A percentile compares a stretch with the other conserved stretches of the same genome.
Conservation (phyloP, 1,140 invertebrate species). For the Musca vetustissima region DNA sequence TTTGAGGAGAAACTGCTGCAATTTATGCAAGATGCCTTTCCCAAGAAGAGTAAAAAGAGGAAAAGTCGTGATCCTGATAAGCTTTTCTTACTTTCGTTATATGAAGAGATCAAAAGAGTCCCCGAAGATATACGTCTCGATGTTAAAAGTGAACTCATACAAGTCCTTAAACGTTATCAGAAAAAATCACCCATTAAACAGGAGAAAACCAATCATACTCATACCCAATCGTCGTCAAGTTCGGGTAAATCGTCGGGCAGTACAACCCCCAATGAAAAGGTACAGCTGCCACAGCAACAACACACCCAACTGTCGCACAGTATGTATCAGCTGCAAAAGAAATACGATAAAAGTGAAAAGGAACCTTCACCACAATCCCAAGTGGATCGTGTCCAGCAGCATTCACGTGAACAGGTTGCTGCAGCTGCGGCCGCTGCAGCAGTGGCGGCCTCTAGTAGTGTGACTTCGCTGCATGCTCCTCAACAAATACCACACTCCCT, state of each 20-base stretch:
- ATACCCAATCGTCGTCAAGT: conserved; percentile 28
- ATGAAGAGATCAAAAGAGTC: conserved; percentile 51
- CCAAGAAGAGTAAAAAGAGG: conserved; percentile 52
- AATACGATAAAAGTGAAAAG: conserved; percentile 51
- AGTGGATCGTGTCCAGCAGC: conserved; percentile 39
- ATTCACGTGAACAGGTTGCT: not conserved
- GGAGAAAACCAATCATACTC: conserved; percentile 39
- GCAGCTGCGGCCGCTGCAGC: not conserved
- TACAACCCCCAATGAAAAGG: conserved; percentile 34
- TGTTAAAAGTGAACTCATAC: conserved; percentile 50
- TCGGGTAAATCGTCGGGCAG: conserved; percentile 27
- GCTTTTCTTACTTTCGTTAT: conserved; percentile 46
- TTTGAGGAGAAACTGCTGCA: conserved; percentile 52
- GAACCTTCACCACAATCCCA: conserved; percentile 49
- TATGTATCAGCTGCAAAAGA: conserved; percentile 53
- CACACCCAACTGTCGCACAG: conserved; percentile 40
- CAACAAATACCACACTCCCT: conserved; percentile 44
- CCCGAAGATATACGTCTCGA: conserved; percentile 51
- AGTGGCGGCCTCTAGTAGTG: conserved; percentile 23
- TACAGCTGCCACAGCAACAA: conserved; percentile 23
- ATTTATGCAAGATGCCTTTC: conserved; percentile 53
- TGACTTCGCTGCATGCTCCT: conserved; percentile 38
- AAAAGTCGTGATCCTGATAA: conserved; percentile 51
- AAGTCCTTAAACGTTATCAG: conserved; percentile 52
- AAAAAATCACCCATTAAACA: conserved; percentile 47